phyloP scores from a whole-genome alignment of 2,888 invertebrate genomes.

The Bugulina stolonifera region DNA sequence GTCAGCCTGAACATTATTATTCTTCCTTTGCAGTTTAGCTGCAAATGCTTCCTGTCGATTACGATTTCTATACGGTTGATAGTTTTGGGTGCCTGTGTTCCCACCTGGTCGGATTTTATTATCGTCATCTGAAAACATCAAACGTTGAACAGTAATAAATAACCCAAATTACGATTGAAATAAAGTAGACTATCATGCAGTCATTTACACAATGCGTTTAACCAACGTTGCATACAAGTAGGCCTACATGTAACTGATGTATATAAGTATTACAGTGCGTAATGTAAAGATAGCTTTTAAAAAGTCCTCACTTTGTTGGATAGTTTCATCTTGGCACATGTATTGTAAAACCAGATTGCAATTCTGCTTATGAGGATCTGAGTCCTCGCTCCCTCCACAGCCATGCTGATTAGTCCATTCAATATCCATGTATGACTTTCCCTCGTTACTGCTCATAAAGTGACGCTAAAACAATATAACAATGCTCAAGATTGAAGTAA shows the following conservation, averaged over 20 bases:
- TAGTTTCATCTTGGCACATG: conserved; percentile 42
- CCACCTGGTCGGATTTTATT: conserved; percentile 15
- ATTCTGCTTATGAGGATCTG: conserved; percentile 49
- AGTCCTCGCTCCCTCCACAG: conserved; percentile 49
- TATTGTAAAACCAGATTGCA: conserved; percentile 49
- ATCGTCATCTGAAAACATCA: neutral
- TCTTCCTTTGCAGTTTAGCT: conserved; percentile 33
- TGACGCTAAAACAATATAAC: conserved; percentile 50
- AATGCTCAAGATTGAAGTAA: too few species aligned
- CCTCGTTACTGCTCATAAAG: conserved; percentile 45
- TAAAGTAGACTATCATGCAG: too few species aligned
- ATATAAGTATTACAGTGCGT: too few species aligned
- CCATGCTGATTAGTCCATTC: conserved; percentile 54
- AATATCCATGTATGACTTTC: conserved; percentile 37
- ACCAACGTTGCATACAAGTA: too few species aligned
- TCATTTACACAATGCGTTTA: too few species aligned
- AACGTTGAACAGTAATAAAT: too few species aligned
- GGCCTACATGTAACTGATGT: too few species aligned
- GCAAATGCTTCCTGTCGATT: conserved; percentile 29
- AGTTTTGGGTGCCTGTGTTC: conserved; percentile 20
- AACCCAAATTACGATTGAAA: too few species aligned
- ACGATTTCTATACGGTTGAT: neutral
- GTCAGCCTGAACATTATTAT: conserved; percentile 34
- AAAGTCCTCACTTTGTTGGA: too few species aligned
- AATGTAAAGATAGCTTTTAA: too few species aligned